phyloP scores from a whole-genome alignment of 2,888 invertebrate species.

The Drosophila atripex region DNA sequence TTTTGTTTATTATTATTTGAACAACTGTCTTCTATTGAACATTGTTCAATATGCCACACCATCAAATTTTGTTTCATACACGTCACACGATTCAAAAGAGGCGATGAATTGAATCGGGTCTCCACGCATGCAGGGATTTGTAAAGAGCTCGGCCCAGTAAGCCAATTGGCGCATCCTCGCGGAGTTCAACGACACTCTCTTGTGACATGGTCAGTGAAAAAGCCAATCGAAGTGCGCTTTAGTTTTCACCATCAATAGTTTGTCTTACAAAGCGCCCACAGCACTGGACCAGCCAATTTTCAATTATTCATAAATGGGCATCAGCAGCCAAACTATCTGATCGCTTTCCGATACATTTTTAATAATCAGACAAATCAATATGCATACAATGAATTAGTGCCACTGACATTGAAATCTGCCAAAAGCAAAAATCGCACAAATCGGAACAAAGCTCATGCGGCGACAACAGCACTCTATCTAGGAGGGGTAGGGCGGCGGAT shows the following conservation, averaged over 20 bases:
- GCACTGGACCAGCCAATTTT: not conserved
- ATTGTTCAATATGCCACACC: constrained; percentile 55
- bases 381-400: constrained; percentile 57
- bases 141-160: constrained; percentile 44
- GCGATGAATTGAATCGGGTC: constrained; percentile 54
- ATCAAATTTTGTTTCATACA: constrained; percentile 43
- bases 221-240: constrained; percentile 36
- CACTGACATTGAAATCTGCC: constrained; percentile 75
- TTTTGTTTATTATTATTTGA: constrained; percentile 44
- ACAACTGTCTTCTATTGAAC: constrained; percentile 68
- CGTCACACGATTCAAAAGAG: constrained; percentile 55
- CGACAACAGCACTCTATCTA: constrained; percentile 23
- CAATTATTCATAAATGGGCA: constrained; percentile 1
- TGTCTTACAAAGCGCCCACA: constrained; percentile 23
- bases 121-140: constrained; percentile 48
- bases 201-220: constrained; percentile 68
- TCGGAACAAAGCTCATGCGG: constrained; percentile 52
- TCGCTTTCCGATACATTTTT: constrained; percentile 20
- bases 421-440: constrained; percentile 41
- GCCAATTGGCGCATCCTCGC: constrained; percentile 22
- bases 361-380: constrained; percentile 55
- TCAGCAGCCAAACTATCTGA: not conserved
- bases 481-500: constrained; percentile 16
- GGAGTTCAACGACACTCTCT: constrained; percentile 70
- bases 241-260: too few species aligned